Evolutionary conservation across 2,888 invertebrate genomes (phyloP), one percentile per base, ranked within the genome.

Genomic region (Cheilosia scutellata): DNA sequence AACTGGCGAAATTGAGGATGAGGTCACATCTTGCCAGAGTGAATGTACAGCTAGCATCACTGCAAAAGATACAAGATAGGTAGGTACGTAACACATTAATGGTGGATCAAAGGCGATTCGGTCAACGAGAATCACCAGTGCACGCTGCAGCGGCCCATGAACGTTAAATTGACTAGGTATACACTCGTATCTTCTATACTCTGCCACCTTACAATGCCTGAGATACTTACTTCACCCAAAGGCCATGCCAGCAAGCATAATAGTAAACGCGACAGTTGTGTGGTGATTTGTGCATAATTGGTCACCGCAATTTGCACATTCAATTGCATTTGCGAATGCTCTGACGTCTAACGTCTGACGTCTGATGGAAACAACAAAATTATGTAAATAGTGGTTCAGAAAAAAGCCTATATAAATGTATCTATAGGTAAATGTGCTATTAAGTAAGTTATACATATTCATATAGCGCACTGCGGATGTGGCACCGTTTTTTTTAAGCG

Each of bases 401-500:
- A 37, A 37, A 20, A 37, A 0, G 37, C 37, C 11, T 11, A 37
- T 11, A 37, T 20, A 47, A 74, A 60, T 4, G 25, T 62, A 68
- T 37, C 60, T 66, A 37, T 9, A 37, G 37, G 37, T 37, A 79
- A 71, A 71, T 65, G 57, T 63, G 65, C 57, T 78, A 63, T 51
- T 66, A 65, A 72, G 79, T 66, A 66, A 51, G 51, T 25, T 49
- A 57, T 71, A 71, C 62, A 63, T 58, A 65, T 72, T 65, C 65
- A 72, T 51, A 60, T 51, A 60, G 51, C n/a, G 51, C 42, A 65
- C 33, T 40, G 31, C 74, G 75, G 75, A 80, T 80, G 31, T 75
- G 75, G 57, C 51, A 70, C 51, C 42, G 49, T 79, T 75, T 66
- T 72, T 63, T 44, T 70, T 63, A 51, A 72, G 75, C 75, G 63